phyloP scores from a whole-genome alignment of 1,140 invertebrate species.

The Manduca sexta region DNA sequence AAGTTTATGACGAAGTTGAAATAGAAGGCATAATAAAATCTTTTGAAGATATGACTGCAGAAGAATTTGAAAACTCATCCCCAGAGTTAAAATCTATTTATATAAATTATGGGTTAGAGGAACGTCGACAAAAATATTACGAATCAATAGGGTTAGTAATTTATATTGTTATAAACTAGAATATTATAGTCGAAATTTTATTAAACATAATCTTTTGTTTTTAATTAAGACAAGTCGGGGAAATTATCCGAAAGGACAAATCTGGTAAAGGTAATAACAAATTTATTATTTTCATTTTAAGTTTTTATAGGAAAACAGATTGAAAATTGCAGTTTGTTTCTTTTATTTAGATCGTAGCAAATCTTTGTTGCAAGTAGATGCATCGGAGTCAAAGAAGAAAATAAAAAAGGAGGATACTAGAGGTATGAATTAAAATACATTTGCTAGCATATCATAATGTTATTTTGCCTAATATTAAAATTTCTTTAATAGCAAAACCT shows the following conservation, averaged over 20 bases:
- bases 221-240: conserved; percentile 7
- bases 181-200: no score
- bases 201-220: not conserved
- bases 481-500: conserved; percentile 36
- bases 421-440: conserved; percentile 22
- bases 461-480: not conserved
- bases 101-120: conserved; percentile 42
- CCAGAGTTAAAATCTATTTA: conserved; percentile 48
- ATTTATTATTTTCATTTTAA: not conserved
- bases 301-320: not conserved
- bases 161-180: no score
- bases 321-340: not conserved
- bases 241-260: conserved; percentile 13
- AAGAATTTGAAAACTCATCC: conserved; percentile 43
- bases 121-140: conserved; percentile 36
- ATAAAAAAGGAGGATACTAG: conserved; percentile 53
- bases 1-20: conserved; percentile 47
- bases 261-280: conserved; percentile 5
- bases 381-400: conserved; percentile 51
- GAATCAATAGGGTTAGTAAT: conserved; percentile 28
- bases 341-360: conserved; percentile 35
- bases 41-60: conserved; percentile 48
- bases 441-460: not conserved
- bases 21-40: conserved; percentile 40
- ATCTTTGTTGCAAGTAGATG: conserved; percentile 28